A percentile compares a stretch with the other conserved stretches of the same genome.
Evolutionary conservation across 2,797 vertebrate species (phyloP).

Genomic region (Propithecus deckenii): DNA sequence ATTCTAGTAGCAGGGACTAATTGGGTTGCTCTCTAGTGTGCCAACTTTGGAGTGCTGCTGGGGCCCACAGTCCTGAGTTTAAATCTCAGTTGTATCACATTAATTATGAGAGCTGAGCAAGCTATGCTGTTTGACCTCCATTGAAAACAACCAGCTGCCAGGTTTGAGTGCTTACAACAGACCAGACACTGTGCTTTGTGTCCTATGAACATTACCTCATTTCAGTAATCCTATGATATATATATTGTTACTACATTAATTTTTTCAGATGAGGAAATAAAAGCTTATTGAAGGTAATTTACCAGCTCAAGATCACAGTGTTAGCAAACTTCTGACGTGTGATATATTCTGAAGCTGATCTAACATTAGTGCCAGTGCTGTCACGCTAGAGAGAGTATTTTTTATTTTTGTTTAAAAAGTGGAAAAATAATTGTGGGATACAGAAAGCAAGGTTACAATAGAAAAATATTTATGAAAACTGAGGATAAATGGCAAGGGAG

Average conservation of each 20-base stretch:
- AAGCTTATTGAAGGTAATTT: neutral
- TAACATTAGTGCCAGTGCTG: neutral
- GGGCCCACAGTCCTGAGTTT: neutral
- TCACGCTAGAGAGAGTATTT: neutral
- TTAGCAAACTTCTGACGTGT: neutral
- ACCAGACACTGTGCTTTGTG: neutral
- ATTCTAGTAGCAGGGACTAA: neutral
- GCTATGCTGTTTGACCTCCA: neutral
- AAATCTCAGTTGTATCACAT: neutral
- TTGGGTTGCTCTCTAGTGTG: neutral
- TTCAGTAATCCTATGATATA: neutral
- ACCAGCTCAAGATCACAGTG: neutral
- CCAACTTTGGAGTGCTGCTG: neutral
- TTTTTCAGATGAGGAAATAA: neutral
- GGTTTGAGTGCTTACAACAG: neutral
- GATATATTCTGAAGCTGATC: neutral
- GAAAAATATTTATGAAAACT: neutral
- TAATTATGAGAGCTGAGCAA: neutral
- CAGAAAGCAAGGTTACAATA: neutral
- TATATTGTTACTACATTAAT: neutral
- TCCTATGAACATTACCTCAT: neutral
- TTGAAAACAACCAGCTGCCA: neutral
- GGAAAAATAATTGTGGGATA: neutral
- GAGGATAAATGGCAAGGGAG: neutral
- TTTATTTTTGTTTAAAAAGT: neutral